These are phyloP conservation scores for Vesta saturnalis DNA, from an alignment of 2,888 invertebrate species.

Conservation along the genomic window DNA sequence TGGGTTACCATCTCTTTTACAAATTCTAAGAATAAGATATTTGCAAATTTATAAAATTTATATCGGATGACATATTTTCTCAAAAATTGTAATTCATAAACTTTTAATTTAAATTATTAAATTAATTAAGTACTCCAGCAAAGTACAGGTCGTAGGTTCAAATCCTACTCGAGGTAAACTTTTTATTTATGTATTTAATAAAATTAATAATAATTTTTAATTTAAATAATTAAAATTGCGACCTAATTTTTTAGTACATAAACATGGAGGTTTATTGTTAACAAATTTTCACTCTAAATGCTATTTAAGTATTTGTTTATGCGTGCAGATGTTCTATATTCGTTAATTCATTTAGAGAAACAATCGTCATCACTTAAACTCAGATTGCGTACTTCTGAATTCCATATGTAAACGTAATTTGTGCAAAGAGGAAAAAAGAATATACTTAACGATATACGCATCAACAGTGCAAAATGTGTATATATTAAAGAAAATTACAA, in stretches of 20 bases:
- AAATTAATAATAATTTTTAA: too few relatives aligned
- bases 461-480: background rate
- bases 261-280: slow-evolving; percentile 8
- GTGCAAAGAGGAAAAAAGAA: background rate
- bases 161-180: too few relatives aligned
- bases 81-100: too few relatives aligned
- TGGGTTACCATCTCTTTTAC: too few relatives aligned
- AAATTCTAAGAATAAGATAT: too few relatives aligned
- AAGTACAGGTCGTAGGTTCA: too few relatives aligned
- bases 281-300: slow-evolving; percentile 2
- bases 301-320: slow-evolving; percentile 9
- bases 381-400: slow-evolving; percentile 11
- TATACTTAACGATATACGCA: background rate
- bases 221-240: slow-evolving; percentile 2
- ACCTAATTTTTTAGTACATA: slow-evolving; percentile 6
- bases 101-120: too few relatives aligned
- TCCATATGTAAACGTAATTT: slow-evolving; percentile 9
- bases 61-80: too few relatives aligned
- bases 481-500: slow-evolving; percentile 2
- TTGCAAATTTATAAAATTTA: too few relatives aligned
- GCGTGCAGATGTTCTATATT: slow-evolving; percentile 13
- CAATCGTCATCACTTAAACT: slow-evolving; percentile 12
- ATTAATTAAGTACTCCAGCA: too few relatives aligned
- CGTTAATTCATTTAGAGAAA: slow-evolving; percentile 7
- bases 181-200: too few relatives aligned